Percentiles rank a stretch among this genome's conserved stretches.
These are phyloP conservation scores for Caenorhabditis latens DNA, from an alignment of 1,140 invertebrate species.

Conservation along the genomic window DNA sequence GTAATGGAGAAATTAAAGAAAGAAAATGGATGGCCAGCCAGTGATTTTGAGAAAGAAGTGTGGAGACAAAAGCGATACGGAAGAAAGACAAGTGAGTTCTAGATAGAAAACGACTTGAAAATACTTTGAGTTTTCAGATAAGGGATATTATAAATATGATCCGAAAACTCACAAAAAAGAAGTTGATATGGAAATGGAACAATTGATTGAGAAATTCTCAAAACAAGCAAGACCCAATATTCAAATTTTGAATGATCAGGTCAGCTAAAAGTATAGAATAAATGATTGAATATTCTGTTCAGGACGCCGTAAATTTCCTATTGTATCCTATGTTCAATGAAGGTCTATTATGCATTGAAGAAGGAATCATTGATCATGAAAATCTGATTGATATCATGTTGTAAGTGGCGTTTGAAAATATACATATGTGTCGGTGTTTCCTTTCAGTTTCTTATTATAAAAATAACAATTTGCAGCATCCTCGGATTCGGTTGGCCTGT, in stretches of 20 bases:
- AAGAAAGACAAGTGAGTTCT: constrained; percentile 64
- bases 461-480: constrained; percentile 60
- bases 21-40: constrained; percentile 61
- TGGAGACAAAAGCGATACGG: constrained; percentile 62
- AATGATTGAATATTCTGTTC: neutral
- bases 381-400: constrained; percentile 68
- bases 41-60: constrained; percentile 60
- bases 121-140: constrained; percentile 36
- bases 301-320: constrained; percentile 78
- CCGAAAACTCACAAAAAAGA: constrained; percentile 53
- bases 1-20: constrained; percentile 60
- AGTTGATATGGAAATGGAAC: constrained; percentile 62
- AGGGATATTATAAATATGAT: constrained; percentile 65
- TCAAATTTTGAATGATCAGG: constrained; percentile 33
- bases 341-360: constrained; percentile 78
- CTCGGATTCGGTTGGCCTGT: constrained; percentile 66
- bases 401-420: constrained; percentile 58
- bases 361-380: constrained; percentile 72
- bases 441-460: too few relatives aligned
- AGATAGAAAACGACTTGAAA: neutral
- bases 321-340: constrained; percentile 78
- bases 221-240: neutral
- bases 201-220: constrained; percentile 15
- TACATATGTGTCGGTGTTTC: too few relatives aligned
- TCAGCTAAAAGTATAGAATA: neutral